Evolutionary conservation across 2,113 vertebrate genomes (phyloP).

Genomic region (Cricetomys ansorgei): DNA sequence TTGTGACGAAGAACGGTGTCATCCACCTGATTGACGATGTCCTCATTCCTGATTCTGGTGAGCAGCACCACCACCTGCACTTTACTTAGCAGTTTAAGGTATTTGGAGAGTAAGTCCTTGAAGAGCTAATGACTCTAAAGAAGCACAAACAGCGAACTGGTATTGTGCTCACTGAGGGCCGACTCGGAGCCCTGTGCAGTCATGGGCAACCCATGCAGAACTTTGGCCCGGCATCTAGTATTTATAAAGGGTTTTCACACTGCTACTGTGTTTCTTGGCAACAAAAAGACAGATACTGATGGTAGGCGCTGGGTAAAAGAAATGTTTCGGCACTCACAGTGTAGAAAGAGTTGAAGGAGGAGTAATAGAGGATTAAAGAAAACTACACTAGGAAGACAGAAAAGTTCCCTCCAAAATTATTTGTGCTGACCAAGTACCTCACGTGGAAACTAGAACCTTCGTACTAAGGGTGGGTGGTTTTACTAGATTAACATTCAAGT

Average conservation of each 20-base stretch:
- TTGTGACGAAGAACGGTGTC: constrained; percentile 96
- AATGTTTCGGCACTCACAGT: not conserved
- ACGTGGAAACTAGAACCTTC: not conserved
- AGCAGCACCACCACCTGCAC: constrained; percentile 67
- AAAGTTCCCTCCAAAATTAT: not conserved
- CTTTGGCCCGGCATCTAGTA: not conserved
- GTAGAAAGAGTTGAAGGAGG: not conserved
- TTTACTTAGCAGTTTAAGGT: not conserved
- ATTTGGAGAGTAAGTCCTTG: not conserved
- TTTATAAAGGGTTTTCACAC: not conserved
- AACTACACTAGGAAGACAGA: not conserved
- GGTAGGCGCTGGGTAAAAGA: not conserved
- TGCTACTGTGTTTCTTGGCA: not conserved
- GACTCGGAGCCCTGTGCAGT: not conserved
- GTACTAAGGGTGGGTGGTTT: not conserved
- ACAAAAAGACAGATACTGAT: not conserved
- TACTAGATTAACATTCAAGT: not conserved
- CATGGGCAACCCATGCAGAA: fast-evolving
- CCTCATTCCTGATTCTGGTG: constrained; percentile 97
- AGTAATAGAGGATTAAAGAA: not conserved
- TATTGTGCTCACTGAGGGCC: not conserved
- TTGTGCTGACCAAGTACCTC: not conserved
- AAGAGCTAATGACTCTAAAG: not conserved
- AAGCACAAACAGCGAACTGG: not conserved
- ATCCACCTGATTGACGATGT: constrained; percentile 96